Evolutionary conservation across 2,113 vertebrate genomes (phyloP).

Genomic region (Martes martes): DNA sequence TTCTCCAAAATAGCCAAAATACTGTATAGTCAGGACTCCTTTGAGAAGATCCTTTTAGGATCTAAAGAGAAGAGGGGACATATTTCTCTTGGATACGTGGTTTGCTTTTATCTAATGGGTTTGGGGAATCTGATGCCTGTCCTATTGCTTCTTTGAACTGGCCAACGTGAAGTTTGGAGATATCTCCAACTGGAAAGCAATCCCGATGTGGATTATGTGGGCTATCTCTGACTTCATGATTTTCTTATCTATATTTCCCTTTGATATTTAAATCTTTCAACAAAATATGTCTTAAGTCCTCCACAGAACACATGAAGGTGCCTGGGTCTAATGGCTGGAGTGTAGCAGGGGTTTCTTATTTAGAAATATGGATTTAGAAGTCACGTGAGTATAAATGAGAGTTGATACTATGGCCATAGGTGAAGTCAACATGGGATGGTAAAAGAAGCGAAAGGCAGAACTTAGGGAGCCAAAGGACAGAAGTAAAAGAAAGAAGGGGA

Average conservation of each 20-base stretch:
- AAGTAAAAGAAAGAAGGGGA: not conserved
- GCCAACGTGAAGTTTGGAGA: not conserved
- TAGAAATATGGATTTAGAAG: not conserved
- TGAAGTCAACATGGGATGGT: not conserved
- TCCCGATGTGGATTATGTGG: not conserved
- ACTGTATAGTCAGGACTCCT: not conserved
- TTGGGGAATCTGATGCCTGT: not conserved
- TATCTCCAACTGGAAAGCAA: not conserved
- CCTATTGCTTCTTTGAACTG: not conserved
- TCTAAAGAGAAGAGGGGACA: not conserved
- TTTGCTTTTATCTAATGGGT: not conserved
- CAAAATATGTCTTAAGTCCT: not conserved
- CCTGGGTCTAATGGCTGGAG: not conserved
- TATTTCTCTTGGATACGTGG: not conserved
- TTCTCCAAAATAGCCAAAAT: not conserved
- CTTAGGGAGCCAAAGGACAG: fast-evolving
- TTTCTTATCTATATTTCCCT: not conserved
- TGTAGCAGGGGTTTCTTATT: not conserved
- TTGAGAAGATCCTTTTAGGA: not conserved
- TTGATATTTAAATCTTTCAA: not conserved
- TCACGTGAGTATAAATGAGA: not conserved
- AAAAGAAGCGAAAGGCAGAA: not conserved
- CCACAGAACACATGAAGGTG: not conserved
- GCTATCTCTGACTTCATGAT: not conserved
- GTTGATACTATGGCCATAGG: no score